phyloP scores from a whole-genome alignment of 2,888 invertebrate species.

The Protodeltote pygarga region DNA sequence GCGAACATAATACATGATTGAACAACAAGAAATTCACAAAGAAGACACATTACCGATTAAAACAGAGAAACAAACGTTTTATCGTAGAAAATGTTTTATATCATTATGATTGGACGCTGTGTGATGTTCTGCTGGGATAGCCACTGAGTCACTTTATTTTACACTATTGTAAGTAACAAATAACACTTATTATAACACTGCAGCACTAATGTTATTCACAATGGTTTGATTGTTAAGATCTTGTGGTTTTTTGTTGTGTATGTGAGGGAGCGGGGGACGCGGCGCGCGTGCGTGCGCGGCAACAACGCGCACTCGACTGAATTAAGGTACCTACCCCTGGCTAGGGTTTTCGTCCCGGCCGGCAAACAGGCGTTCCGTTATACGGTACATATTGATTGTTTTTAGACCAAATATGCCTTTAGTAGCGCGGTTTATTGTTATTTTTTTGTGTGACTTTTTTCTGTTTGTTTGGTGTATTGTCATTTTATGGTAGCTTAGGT shows the following conservation, averaged over 20 bases:
- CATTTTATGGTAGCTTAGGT: no score
- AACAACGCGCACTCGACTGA: slow-evolving; percentile 73
- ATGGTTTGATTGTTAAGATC: slow-evolving; percentile 57
- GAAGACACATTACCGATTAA: slow-evolving; percentile 78
- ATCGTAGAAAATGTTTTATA: slow-evolving; percentile 81
- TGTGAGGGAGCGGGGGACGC: slow-evolving; percentile 46
- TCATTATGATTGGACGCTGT: slow-evolving; percentile 73
- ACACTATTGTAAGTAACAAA: slow-evolving; percentile 46
- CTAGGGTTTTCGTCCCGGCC: slow-evolving; percentile 79
- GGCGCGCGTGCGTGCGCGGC: slow-evolving; percentile 59
- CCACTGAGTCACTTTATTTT: slow-evolving; percentile 48
- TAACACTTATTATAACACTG: slow-evolving; percentile 51
- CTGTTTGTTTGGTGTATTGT: not conserved
- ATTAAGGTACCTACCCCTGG: slow-evolving; percentile 71
- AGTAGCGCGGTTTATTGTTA: not conserved
- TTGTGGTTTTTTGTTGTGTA: slow-evolving; percentile 77
- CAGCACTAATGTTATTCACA: slow-evolving; percentile 59
- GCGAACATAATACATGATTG: slow-evolving; percentile 49
- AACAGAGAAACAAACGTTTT: slow-evolving; percentile 77
- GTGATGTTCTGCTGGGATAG: slow-evolving; percentile 56
- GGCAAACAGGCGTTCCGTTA: slow-evolving; percentile 74
- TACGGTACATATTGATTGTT: slow-evolving; percentile 54
- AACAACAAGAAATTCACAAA: slow-evolving; percentile 56
- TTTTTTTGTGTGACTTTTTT: not conserved
- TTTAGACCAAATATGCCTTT: not conserved